A percentile compares a stretch with the other conserved stretches of the same genome.
These are phyloP conservation scores for Ischnus inquisitorius DNA, from an alignment of 2,888 invertebrate species.

Conservation along the genomic window DNA sequence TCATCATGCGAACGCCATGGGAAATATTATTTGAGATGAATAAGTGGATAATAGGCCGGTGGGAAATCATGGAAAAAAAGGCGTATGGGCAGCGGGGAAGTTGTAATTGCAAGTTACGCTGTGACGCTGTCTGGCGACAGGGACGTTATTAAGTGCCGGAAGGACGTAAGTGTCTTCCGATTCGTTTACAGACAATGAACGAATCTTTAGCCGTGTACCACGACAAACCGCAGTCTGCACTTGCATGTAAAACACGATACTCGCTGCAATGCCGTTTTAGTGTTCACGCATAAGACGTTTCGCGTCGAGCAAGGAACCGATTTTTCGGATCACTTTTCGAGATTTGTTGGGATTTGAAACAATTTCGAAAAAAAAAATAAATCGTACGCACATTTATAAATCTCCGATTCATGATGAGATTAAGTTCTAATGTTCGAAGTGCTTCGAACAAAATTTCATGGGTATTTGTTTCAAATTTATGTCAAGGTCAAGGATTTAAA, in stretches of 20 bases:
- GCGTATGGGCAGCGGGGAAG: not conserved
- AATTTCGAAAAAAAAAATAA: no score
- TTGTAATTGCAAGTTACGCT: constrained; percentile 36
- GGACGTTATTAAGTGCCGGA: constrained; percentile 38
- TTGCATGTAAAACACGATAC: not conserved
- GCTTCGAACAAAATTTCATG: no score
- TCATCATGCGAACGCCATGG: constrained; percentile 10
- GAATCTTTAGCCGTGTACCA: not conserved
- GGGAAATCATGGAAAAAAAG: constrained; percentile 26
- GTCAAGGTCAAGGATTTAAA: not conserved
- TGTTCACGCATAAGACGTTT: not conserved
- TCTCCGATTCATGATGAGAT: no score
- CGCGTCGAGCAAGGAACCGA: no score
- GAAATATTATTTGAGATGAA: constrained; percentile 20
- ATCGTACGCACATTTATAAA: no score
- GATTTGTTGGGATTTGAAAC: no score
- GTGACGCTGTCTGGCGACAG: constrained; percentile 1
- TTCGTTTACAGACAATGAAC: constrained; percentile 33
- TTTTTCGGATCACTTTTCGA: no score
- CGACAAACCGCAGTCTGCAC: constrained; percentile 7
- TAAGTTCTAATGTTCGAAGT: no score
- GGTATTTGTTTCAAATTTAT: no score
- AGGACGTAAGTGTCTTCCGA: constrained; percentile 28
- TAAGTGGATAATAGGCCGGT: constrained; percentile 24
- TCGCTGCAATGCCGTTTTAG: not conserved